phyloP scores from a whole-genome alignment of 2,797 vertebrate genomes.

The Alauda arvensis region DNA sequence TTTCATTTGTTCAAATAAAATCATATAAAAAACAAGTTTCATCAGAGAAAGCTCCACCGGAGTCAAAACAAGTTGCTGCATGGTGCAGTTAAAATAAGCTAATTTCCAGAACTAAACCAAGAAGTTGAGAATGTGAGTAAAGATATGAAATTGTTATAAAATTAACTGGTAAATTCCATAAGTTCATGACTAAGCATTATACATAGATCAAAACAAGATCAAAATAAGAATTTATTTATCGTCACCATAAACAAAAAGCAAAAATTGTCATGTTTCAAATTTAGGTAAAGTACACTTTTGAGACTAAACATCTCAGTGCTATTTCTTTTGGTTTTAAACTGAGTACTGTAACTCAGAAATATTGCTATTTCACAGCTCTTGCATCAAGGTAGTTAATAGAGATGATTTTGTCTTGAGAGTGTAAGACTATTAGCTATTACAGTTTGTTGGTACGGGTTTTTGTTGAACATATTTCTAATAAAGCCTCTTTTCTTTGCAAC shows the following conservation, averaged over 20 bases:
- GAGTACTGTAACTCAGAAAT: not conserved
- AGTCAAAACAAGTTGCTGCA: not conserved
- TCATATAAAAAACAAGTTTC: not conserved
- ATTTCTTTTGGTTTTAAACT: not conserved
- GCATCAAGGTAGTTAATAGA: not conserved
- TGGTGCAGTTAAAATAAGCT: not conserved
- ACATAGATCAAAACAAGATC: not conserved
- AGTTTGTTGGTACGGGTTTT: not conserved
- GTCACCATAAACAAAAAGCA: not conserved
- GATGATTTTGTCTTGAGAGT: not conserved
- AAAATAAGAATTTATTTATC: not conserved
- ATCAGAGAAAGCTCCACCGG: not conserved
- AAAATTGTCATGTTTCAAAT: not conserved
- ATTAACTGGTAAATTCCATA: fast-evolving
- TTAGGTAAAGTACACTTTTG: not conserved
- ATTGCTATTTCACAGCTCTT: not conserved
- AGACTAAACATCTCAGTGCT: not conserved
- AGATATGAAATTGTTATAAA: not conserved
- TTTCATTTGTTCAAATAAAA: not conserved
- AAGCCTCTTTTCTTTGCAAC: not conserved
- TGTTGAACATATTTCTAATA: not conserved
- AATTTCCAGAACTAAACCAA: not conserved
- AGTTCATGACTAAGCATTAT: not conserved
- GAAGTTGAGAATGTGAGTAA: not conserved
- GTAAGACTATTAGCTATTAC: not conserved